A percentile compares a stretch with the other conserved stretches of the same genome.
phyloP scores from a whole-genome alignment of 2,888 invertebrate genomes.

The Clunio marinus region DNA sequence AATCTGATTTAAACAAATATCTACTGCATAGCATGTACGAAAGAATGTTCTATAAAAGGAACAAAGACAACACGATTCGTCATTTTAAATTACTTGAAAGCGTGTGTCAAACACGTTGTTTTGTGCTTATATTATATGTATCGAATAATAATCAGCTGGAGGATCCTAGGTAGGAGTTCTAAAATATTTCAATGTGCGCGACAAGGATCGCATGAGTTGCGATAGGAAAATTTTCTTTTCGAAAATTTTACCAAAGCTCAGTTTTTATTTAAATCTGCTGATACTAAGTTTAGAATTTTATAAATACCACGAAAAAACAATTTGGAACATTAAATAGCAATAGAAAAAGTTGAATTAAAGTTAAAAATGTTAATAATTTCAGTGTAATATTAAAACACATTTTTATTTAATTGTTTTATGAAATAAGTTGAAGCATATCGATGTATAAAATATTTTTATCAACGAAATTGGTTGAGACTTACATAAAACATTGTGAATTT shows the following conservation, averaged over 20 bases:
- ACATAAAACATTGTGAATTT: too few relatives aligned
- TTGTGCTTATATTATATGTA: background rate
- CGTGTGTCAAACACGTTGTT: constrained; percentile 23
- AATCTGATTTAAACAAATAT: too few relatives aligned
- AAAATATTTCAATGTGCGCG: constrained; percentile 8
- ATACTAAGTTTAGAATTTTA: constrained; percentile 24
- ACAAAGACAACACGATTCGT: background rate
- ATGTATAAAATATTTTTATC: too few relatives aligned
- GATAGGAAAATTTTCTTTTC: constrained; percentile 17
- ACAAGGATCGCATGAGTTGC: constrained; percentile 32
- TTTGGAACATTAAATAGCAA: background rate
- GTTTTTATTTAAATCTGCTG: constrained; percentile 34
- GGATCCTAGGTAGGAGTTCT: constrained; percentile 30
- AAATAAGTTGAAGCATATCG: constrained; percentile 1
- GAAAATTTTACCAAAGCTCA: constrained; percentile 32
- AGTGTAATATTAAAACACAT: background rate
- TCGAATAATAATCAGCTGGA: constrained; percentile 26
- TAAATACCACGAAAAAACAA: background rate
- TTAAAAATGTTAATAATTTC: background rate
- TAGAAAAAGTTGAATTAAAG: background rate
- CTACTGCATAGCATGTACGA: too few relatives aligned
- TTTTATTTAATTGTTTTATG: background rate
- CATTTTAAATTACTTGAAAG: constrained; percentile 3
- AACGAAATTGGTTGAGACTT: too few relatives aligned
- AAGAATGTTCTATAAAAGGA: background rate